Conservation (phyloP, 2,888 invertebrate genomes). For the Agrotis segetum region DNA sequence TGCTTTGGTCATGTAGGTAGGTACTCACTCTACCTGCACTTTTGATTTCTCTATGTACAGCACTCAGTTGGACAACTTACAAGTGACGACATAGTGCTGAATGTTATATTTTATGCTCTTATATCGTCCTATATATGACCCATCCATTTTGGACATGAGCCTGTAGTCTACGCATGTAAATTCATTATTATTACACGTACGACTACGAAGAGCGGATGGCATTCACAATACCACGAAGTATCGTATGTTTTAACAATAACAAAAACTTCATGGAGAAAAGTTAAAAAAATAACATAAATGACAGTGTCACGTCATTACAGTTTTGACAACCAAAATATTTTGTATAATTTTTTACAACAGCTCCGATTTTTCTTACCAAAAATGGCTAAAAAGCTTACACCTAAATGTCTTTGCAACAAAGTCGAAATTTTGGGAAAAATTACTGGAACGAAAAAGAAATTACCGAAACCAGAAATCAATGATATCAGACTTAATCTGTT, state of each 20-base stretch:
- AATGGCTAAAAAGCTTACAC: slow-evolving; percentile 4
- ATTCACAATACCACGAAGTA: background rate
- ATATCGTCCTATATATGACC: no score
- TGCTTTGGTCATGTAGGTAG: no score
- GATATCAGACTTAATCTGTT: slow-evolving; percentile 80
- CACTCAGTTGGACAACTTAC: no score
- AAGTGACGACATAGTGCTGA: no score
- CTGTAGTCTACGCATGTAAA: no score
- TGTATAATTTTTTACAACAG: background rate
- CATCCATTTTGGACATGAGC: no score
- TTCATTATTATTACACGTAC: no score
- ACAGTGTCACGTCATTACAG: background rate
- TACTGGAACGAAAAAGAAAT: slow-evolving; percentile 67
- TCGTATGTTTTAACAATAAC: background rate
- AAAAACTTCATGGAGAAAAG: slow-evolving; percentile 12
- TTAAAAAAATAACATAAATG: background rate
- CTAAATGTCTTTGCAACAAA: slow-evolving; percentile 80
- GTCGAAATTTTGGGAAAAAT: slow-evolving; percentile 73
- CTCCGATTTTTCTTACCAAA: background rate
- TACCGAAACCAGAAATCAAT: slow-evolving; percentile 71
- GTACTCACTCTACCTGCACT: no score
- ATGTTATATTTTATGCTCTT: no score
- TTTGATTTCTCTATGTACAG: no score
- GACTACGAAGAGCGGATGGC: no score
- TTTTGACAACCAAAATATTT: slow-evolving; percentile 37